Percentiles rank a stretch among this genome's conserved stretches.
Conservation (phyloP, 2,888 invertebrate genomes). For the Noctuana brunneofusca region DNA sequence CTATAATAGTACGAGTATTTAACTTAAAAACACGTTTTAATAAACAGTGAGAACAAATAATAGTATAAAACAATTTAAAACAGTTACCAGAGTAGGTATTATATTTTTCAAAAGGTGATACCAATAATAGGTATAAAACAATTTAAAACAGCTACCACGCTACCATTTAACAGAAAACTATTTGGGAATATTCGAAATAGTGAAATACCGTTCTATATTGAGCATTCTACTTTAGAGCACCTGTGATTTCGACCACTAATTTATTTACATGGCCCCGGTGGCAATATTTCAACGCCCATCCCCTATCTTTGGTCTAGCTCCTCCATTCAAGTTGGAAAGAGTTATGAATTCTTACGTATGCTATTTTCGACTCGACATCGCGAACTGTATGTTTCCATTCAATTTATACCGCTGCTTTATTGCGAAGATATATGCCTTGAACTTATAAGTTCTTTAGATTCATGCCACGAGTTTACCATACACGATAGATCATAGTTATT, state of each 20-base stretch:
- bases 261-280: slow-evolving; percentile 24
- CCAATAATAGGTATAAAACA: too few species aligned
- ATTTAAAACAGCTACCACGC: too few species aligned
- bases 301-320: slow-evolving; percentile 16
- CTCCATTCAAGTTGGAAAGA: slow-evolving; percentile 23
- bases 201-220: slow-evolving; percentile 10
- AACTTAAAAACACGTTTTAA: too few species aligned
- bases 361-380: slow-evolving; percentile 23
- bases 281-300: slow-evolving; percentile 30
- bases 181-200: background rate
- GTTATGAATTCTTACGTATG: slow-evolving; percentile 31
- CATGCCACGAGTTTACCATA: slow-evolving; percentile 1
- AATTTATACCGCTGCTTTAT: slow-evolving; percentile 14
- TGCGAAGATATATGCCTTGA: background rate
- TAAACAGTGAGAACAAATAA: too few species aligned
- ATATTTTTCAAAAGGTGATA: too few species aligned
- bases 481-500: background rate
- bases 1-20: too few species aligned
- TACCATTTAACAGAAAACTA: slow-evolving; percentile 1
- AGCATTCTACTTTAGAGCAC: slow-evolving; percentile 10
- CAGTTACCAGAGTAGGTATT: too few species aligned
- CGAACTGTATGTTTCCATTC: slow-evolving; percentile 13
- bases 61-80: too few species aligned
- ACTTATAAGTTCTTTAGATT: background rate
- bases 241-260: slow-evolving; percentile 29